Evolutionary conservation across 2,797 vertebrate species (phyloP).

Genomic region (Diplodus puntazzo): DNA sequence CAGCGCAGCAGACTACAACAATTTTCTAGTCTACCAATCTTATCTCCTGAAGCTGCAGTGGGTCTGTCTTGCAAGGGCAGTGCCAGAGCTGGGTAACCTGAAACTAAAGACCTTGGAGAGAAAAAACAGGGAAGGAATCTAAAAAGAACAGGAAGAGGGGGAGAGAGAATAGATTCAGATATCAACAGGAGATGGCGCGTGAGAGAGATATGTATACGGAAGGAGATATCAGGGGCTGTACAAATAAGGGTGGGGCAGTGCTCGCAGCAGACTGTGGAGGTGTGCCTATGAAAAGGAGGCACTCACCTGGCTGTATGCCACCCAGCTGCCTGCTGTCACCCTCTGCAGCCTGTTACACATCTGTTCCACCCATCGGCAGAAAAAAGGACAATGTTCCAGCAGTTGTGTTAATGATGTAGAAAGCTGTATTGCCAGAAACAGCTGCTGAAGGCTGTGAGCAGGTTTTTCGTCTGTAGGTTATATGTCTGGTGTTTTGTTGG

Average conservation of each 20-base stretch:
- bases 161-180: constrained; percentile 36
- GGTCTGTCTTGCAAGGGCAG: constrained; percentile 32
- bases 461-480: constrained; percentile 14
- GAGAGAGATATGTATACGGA: constrained; percentile 31
- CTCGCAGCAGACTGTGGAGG: constrained; percentile 69
- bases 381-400: constrained; percentile 36
- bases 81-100: constrained; percentile 53
- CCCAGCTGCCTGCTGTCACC: constrained; percentile 57
- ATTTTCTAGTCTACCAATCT: constrained; percentile 54
- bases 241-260: constrained; percentile 81
- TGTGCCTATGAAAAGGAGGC: constrained; percentile 66
- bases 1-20: constrained; percentile 45
- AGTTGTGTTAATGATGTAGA: constrained; percentile 53
- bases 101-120: constrained; percentile 25
- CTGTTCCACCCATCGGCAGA: constrained; percentile 34
- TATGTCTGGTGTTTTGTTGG: constrained; percentile 12
- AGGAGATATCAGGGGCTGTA: constrained; percentile 43
- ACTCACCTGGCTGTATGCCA: constrained; percentile 81
- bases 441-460: constrained; percentile 17
- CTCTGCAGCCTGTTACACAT: constrained; percentile 50
- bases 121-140: background rate
- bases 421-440: constrained; percentile 36
- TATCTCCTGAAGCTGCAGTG: constrained; percentile 55
- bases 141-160: constrained; percentile 2
- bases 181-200: constrained; percentile 66